Conservation (phyloP, 1,140 invertebrate genomes). For the Schlechtendalia chinensis region DNA sequence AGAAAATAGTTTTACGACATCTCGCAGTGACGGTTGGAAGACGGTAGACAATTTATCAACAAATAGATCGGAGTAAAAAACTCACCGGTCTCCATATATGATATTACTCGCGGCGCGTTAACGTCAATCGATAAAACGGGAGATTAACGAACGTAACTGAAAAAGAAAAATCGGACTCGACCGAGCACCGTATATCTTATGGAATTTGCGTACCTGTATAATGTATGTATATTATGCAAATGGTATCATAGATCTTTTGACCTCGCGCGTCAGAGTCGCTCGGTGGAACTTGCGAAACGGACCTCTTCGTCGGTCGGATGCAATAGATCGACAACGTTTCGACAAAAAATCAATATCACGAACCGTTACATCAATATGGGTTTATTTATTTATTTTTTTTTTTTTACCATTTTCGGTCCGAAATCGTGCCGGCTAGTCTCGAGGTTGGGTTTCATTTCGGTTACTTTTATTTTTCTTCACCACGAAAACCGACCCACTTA, state of each 20-base stretch:
- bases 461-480: background rate
- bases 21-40: no score
- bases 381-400: no score
- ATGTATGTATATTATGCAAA: background rate
- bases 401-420: slow-evolving; percentile 33
- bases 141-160: no score
- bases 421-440: slow-evolving; percentile 1
- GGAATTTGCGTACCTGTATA: background rate
- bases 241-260: background rate
- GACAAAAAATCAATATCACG: slow-evolving; percentile 36
- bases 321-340: slow-evolving; percentile 24
- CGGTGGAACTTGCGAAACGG: slow-evolving; percentile 8
- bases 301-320: background rate
- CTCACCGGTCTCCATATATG: no score
- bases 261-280: background rate
- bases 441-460: background rate
- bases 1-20: no score
- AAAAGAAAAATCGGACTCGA: no score
- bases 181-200: no score
- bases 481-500: slow-evolving; percentile 24
- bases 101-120: no score
- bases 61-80: no score
- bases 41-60: no score
- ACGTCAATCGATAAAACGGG: no score
- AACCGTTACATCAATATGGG: background rate